Conservation (phyloP, 2,888 invertebrate species). For the Norana najaformis region DNA sequence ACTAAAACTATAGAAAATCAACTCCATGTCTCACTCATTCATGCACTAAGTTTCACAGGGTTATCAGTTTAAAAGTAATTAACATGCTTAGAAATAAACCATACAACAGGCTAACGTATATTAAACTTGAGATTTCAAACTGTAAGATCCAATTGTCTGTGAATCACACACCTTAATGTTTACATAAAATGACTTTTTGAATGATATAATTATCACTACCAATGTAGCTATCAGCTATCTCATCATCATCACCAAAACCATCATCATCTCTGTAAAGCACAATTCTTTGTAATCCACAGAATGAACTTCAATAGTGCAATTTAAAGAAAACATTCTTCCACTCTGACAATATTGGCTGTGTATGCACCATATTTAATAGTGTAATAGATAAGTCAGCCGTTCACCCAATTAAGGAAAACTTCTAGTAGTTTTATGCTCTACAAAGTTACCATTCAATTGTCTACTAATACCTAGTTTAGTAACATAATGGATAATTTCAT, state of each 20-base stretch:
- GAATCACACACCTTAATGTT: not conserved
- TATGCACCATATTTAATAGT: no score
- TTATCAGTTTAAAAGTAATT: not conserved
- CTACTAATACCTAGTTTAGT: no score
- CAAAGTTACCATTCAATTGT: no score
- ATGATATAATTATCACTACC: not conserved
- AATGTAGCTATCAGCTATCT: no score
- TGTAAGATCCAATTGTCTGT: not conserved
- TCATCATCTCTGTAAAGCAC: not conserved
- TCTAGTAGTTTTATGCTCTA: not conserved
- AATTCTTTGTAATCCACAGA: not conserved
- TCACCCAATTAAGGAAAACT: not conserved
- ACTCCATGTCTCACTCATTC: not conserved
- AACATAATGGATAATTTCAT: not conserved
- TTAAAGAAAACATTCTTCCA: not conserved
- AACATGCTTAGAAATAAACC: not conserved
- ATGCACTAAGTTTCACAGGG: not conserved
- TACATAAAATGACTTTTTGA: not conserved
- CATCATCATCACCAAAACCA: no score
- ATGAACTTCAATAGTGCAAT: no score
- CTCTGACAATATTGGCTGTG: not conserved
- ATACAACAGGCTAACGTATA: not conserved
- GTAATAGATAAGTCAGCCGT: no score
- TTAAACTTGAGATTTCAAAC: not conserved
- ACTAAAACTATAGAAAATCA: not conserved